Evolutionary conservation across 2,888 invertebrate species (phyloP).

Genomic region (Amiota communis): DNA sequence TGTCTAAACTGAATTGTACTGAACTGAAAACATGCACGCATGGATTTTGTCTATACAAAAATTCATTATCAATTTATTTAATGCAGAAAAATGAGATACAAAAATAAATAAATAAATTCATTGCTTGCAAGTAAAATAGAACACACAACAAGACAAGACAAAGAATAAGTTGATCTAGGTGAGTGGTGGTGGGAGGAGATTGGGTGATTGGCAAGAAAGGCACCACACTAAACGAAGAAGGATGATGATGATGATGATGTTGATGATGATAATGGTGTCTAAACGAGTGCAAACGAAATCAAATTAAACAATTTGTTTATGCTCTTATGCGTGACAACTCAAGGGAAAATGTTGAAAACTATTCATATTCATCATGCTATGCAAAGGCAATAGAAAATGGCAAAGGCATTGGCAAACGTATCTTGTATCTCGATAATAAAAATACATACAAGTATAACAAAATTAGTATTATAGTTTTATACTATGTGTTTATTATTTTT

Average conservation of each 20-base stretch:
- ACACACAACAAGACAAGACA: background rate
- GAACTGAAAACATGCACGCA: constrained; percentile 22
- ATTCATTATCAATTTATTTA: constrained; percentile 33
- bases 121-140: background rate
- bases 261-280: constrained; percentile 1
- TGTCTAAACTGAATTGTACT: background rate
- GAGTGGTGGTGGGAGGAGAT: too few species aligned
- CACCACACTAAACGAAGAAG: too few species aligned
- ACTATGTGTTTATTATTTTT: constrained; percentile 25
- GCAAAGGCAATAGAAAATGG: constrained; percentile 48
- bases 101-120: constrained; percentile 8
- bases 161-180: background rate
- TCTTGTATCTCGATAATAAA: constrained; percentile 54
- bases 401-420: background rate
- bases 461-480: constrained; percentile 5
- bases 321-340: constrained; percentile 67
- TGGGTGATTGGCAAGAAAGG: too few species aligned
- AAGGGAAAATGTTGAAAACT: constrained; percentile 63
- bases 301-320: constrained; percentile 67
- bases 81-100: background rate
- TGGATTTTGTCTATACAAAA: constrained; percentile 21
- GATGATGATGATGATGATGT: too few species aligned
- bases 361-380: constrained; percentile 59
- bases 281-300: constrained; percentile 51
- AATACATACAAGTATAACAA: constrained; percentile 36